Evolutionary conservation across 2,113 vertebrate genomes (phyloP).

Genomic region (Coregonus clupeaformis): DNA sequence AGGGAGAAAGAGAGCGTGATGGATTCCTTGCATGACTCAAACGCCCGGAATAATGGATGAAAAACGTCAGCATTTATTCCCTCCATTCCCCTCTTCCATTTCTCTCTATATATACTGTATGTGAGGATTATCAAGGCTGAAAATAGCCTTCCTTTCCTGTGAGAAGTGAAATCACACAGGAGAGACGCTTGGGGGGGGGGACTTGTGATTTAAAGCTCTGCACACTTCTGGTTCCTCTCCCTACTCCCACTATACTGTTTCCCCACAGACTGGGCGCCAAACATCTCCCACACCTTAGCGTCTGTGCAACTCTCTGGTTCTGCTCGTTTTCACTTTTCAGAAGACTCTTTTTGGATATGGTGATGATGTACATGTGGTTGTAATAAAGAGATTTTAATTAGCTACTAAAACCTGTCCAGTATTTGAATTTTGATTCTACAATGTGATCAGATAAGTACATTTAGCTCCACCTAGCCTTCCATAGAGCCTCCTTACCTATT

Average conservation of each 20-base stretch:
- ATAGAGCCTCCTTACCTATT: no score
- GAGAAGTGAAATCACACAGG: slow-evolving; percentile 34
- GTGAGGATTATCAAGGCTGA: slow-evolving; percentile 55
- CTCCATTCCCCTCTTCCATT: slow-evolving; percentile 5
- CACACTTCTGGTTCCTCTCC: background rate
- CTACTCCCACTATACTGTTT: background rate
- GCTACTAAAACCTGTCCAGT: slow-evolving; percentile 42
- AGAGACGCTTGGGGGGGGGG: slow-evolving; percentile 13
- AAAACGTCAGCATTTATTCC: slow-evolving; percentile 40
- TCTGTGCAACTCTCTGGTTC: slow-evolving; percentile 38
- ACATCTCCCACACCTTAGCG: background rate
- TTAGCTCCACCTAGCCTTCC: background rate
- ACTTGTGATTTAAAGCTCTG: background rate
- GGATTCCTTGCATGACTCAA: slow-evolving; percentile 47
- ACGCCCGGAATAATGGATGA: slow-evolving; percentile 65
- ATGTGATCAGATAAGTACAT: background rate
- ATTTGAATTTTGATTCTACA: slow-evolving; percentile 23
- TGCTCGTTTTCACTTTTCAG: slow-evolving; percentile 54
- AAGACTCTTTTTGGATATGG: slow-evolving; percentile 61
- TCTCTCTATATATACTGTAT: slow-evolving; percentile 43
- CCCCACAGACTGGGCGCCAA: background rate
- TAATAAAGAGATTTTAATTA: slow-evolving; percentile 80
- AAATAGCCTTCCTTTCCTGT: slow-evolving; percentile 59
- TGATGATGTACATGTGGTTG: slow-evolving; percentile 74
- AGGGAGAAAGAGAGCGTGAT: background rate